Conservation (phyloP, 2,797 vertebrate species). For the Smutsia gigantea region DNA sequence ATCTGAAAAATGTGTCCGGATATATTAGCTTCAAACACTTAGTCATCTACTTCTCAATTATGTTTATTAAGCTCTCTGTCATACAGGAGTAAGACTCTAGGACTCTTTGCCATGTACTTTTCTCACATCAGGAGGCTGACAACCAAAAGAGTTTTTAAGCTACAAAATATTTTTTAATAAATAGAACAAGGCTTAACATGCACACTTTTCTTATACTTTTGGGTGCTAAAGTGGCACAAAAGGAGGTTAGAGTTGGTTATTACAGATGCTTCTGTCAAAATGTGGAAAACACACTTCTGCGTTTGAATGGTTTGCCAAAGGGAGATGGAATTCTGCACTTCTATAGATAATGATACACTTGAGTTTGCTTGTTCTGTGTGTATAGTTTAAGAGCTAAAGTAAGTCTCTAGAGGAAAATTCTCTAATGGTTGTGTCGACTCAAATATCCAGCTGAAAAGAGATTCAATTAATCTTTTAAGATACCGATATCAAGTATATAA, state of each 20-base stretch:
- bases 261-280: constrained; percentile 49
- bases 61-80: constrained; percentile 15
- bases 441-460: constrained; percentile 4
- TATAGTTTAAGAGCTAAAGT: constrained; percentile 46
- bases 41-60: constrained; percentile 37
- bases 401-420: constrained; percentile 23
- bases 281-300: constrained; percentile 65
- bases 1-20: background rate
- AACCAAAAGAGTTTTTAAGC: constrained; percentile 56
- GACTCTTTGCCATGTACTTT: constrained; percentile 29
- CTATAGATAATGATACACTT: constrained; percentile 68
- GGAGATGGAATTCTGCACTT: constrained; percentile 56
- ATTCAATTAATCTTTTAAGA: background rate
- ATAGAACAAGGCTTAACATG: constrained; percentile 8
- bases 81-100: background rate
- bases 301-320: constrained; percentile 69
- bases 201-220: constrained; percentile 55
- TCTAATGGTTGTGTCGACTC: constrained; percentile 31
- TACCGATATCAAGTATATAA: background rate
- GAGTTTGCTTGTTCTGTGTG: constrained; percentile 60
- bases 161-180: constrained; percentile 64
- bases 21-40: background rate
- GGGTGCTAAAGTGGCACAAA: constrained; percentile 61
- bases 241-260: constrained; percentile 53
- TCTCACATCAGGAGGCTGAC: constrained; percentile 12